phyloP scores from a whole-genome alignment of 2,797 vertebrate genomes.

The Columba guinea region DNA sequence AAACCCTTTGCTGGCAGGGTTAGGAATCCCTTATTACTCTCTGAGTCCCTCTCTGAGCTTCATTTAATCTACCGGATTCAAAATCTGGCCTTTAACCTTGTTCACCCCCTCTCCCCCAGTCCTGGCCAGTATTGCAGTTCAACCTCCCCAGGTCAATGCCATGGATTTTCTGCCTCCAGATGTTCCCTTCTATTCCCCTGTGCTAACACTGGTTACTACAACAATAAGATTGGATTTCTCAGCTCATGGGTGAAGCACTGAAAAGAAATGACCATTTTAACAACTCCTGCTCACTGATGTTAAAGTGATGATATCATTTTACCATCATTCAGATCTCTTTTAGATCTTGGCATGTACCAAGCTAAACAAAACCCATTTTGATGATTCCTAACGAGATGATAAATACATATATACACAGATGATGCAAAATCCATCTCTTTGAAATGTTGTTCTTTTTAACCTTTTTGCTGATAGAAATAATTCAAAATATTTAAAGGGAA shows the following conservation, averaged over 20 bases:
- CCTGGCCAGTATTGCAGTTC: not conserved
- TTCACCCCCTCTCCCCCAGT: not conserved
- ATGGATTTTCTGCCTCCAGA: slow-evolving; percentile 64
- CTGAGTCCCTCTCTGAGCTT: not conserved
- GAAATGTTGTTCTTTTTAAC: slow-evolving; percentile 25
- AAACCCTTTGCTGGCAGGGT: not conserved
- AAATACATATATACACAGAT: slow-evolving; percentile 19
- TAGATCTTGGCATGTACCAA: slow-evolving; percentile 9
- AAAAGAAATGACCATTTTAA: slow-evolving; percentile 66
- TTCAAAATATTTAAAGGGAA: slow-evolving; percentile 5
- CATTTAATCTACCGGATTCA: slow-evolving; percentile 43
- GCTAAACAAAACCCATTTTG: slow-evolving; percentile 50
- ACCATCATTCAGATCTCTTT: slow-evolving; percentile 45
- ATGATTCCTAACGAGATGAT: slow-evolving; percentile 62
- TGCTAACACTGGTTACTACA: slow-evolving; percentile 1
- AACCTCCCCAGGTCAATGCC: slow-evolving; percentile 52
- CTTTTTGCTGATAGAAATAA: not conserved
- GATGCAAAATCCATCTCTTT: slow-evolving; percentile 54
- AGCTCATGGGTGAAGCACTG: slow-evolving; percentile 28
- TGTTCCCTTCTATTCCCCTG: slow-evolving; percentile 54
- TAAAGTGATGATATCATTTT: slow-evolving; percentile 39
- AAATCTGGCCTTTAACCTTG: slow-evolving; percentile 35
- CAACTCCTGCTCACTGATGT: slow-evolving; percentile 41
- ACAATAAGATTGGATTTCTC: slow-evolving; percentile 61
- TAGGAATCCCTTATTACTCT: slow-evolving; percentile 27